Percentiles rank a stretch among this genome's conserved stretches.
These are phyloP conservation scores for Bergia sp. DNA, from an alignment of 92 coral and sea anemone species.

Conservation along the genomic window DNA sequence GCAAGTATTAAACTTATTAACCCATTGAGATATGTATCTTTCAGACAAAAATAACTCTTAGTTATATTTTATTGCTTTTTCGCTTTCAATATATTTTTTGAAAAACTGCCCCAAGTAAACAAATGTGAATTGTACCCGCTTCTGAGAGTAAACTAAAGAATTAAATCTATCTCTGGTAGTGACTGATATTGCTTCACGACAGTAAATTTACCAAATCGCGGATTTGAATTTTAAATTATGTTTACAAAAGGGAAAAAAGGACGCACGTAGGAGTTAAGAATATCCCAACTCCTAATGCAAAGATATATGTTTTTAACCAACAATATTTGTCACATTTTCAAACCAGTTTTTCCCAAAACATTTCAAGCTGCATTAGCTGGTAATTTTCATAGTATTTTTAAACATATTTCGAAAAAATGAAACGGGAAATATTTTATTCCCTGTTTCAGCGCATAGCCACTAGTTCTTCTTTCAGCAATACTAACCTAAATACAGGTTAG, in stretches of 20 bases:
- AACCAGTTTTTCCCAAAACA: background rate
- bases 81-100: too few species aligned
- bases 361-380: background rate
- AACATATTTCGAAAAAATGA: too few species aligned
- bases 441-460: background rate
- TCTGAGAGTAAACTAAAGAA: too few species aligned
- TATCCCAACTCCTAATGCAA: background rate
- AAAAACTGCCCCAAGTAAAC: background rate
- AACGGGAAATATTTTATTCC: background rate
- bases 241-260: background rate
- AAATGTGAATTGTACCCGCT: background rate
- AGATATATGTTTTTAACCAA: background rate
- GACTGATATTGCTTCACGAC: too few species aligned
- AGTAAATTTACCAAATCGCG: background rate
- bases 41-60: background rate
- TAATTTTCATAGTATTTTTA: too few species aligned
- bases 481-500: background rate
- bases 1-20: too few species aligned
- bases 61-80: too few species aligned
- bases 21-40: background rate
- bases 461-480: background rate
- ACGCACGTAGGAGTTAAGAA: background rate
- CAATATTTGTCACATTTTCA: background rate
- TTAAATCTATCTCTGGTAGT: too few species aligned
- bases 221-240: background rate